phyloP scores from a whole-genome alignment of 2,888 invertebrate genomes.

The Petrolisthes manimaculis region DNA sequence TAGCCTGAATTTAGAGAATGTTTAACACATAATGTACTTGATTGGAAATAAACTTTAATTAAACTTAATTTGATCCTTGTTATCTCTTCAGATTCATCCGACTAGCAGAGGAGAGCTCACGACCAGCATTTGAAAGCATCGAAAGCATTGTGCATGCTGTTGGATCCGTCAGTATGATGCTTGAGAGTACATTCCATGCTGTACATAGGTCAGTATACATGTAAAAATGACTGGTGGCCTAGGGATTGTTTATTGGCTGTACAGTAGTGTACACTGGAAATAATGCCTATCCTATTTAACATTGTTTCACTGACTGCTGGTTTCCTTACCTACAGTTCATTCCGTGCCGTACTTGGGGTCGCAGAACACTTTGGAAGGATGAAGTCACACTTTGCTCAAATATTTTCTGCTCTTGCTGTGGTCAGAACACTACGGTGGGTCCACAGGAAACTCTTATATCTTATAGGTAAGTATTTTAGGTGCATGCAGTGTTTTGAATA shows the following conservation, averaged over 20 bases:
- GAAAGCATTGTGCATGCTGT: slow-evolving; percentile 92
- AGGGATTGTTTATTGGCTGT: neutral
- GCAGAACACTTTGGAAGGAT: slow-evolving; percentile 93
- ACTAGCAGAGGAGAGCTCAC: slow-evolving; percentile 89
- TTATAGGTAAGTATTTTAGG: slow-evolving; percentile 75
- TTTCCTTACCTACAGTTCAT: slow-evolving; percentile 78
- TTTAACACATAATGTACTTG: neutral
- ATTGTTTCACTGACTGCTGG: neutral
- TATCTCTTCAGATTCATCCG: slow-evolving; percentile 77
- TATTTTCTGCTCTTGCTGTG: slow-evolving; percentile 89
- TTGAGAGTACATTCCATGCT: slow-evolving; percentile 96
- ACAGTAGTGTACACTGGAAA: neutral
- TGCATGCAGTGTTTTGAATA: too few relatives aligned
- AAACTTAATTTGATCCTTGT: neutral
- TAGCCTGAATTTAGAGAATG: neutral
- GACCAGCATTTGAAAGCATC: slow-evolving; percentile 94
- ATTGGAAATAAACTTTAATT: neutral
- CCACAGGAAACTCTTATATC: slow-evolving; percentile 79
- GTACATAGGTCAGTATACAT: slow-evolving; percentile 74
- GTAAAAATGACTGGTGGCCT: neutral
- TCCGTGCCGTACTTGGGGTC: slow-evolving; percentile 93
- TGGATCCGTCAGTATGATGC: slow-evolving; percentile 93
- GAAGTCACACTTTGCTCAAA: slow-evolving; percentile 84
- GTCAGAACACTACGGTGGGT: slow-evolving; percentile 85
- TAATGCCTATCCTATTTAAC: neutral